phyloP scores from a whole-genome alignment of 2,113 vertebrate species.

The Beaufortia kweichowensis region DNA sequence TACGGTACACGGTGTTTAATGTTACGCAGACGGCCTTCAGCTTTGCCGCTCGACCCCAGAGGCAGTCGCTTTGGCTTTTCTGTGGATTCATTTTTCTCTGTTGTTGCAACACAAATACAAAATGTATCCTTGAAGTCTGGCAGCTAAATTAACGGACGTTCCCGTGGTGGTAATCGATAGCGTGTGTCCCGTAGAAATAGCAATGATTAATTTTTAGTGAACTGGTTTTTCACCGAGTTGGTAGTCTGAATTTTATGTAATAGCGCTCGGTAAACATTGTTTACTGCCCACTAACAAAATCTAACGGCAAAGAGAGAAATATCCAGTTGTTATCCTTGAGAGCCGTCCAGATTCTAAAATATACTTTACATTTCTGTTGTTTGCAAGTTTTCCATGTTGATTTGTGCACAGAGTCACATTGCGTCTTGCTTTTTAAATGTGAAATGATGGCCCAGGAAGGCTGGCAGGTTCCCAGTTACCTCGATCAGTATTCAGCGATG shows the following conservation, averaged over 20 bases:
- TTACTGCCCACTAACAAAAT: slow-evolving; percentile 20
- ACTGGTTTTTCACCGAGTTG: slow-evolving; percentile 9
- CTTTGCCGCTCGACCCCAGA: slow-evolving; percentile 11
- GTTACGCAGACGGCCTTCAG: slow-evolving; percentile 21
- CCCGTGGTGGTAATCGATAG: slow-evolving; percentile 28
- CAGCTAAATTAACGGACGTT: slow-evolving; percentile 26
- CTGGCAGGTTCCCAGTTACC: not conserved
- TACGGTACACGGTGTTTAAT: slow-evolving; percentile 9
- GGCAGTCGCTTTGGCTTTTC: slow-evolving; percentile 9
- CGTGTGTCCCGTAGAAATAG: slow-evolving; percentile 17
- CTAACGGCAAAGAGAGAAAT: slow-evolving; percentile 1
- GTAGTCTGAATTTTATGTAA: slow-evolving; percentile 24
- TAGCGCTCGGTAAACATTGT: not conserved
- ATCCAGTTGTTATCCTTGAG: slow-evolving; percentile 20
- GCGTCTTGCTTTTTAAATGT: slow-evolving; percentile 40
- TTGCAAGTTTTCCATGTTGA: not conserved
- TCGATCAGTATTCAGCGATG: slow-evolving; percentile 35
- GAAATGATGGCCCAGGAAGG: slow-evolving; percentile 29
- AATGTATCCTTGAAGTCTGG: slow-evolving; percentile 34
- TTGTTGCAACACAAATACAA: not conserved
- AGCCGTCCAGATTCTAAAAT: slow-evolving; percentile 16
- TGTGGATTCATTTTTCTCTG: slow-evolving; percentile 23
- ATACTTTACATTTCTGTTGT: not conserved
- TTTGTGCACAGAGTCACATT: slow-evolving; percentile 8
- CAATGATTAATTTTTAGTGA: slow-evolving; percentile 4